phyloP scores from a whole-genome alignment of 2,113 vertebrate genomes.

The Lophochroa leadbeateri region DNA sequence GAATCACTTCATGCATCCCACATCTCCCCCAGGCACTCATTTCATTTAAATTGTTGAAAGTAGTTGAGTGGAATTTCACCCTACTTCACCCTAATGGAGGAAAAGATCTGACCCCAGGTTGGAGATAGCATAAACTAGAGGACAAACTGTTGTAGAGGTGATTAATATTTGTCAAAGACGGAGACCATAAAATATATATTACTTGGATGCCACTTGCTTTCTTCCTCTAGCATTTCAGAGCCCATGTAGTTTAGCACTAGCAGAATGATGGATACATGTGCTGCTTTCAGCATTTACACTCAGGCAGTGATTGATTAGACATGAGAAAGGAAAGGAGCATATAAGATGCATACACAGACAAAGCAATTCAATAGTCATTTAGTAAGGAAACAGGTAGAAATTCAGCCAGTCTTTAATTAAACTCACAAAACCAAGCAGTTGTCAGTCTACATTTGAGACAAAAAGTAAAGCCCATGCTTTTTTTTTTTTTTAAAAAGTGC shows the following conservation, averaged over 20 bases:
- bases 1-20: not conserved
- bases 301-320: constrained; percentile 28
- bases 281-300: not conserved
- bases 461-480: not conserved
- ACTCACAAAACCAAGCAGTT: not conserved
- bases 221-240: constrained; percentile 1
- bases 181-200: not conserved
- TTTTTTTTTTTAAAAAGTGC: not conserved
- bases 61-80: not conserved
- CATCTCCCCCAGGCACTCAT: not conserved
- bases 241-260: not conserved
- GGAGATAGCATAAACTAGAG: not conserved
- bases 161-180: constrained; percentile 46
- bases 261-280: constrained; percentile 21
- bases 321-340: not conserved
- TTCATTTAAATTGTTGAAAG: not conserved
- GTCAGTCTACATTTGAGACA: not conserved
- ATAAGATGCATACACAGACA: not conserved
- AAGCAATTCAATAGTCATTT: not conserved
- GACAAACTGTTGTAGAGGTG: not conserved
- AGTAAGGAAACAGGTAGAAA: not conserved
- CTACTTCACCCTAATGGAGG: not conserved
- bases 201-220: constrained; percentile 3
- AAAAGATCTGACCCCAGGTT: not conserved
- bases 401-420: not conserved